A percentile compares a stretch with the other conserved stretches of the same genome.
Evolutionary conservation across 2,797 vertebrate genomes (phyloP).

Genomic region (Enteromius fasciolatus): DNA sequence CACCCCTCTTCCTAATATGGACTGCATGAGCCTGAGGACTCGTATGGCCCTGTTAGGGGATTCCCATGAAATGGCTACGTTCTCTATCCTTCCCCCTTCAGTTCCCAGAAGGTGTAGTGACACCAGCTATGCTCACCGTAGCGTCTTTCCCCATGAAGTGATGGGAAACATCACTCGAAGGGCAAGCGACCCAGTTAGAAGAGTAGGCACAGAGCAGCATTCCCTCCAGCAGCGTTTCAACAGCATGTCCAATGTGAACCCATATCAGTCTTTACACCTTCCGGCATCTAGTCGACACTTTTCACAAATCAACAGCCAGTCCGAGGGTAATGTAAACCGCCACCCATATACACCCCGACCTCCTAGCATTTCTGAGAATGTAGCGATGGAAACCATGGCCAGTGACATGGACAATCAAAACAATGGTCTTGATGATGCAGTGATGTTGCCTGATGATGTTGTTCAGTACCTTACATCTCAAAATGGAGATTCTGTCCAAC

Average conservation of each 20-base stretch:
- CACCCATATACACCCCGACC: slow-evolving; percentile 74
- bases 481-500: slow-evolving; percentile 53
- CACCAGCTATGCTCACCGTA: slow-evolving; percentile 67
- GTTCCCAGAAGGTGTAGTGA: slow-evolving; percentile 79
- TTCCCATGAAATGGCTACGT: slow-evolving; percentile 64
- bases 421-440: slow-evolving; percentile 72
- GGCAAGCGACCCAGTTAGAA: slow-evolving; percentile 87
- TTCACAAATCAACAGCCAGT: slow-evolving; percentile 59
- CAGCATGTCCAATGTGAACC: slow-evolving; percentile 79
- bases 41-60: slow-evolving; percentile 75
- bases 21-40: slow-evolving; percentile 79
- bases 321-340: slow-evolving; percentile 65
- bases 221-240: slow-evolving; percentile 81
- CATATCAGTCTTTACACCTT: slow-evolving; percentile 3
- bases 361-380: slow-evolving; percentile 84
- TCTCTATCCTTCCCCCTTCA: slow-evolving; percentile 50
- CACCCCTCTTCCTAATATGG: slow-evolving; percentile 86
- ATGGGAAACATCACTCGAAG: slow-evolving; percentile 73
- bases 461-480: slow-evolving; percentile 81
- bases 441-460: slow-evolving; percentile 81
- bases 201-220: slow-evolving; percentile 67
- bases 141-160: slow-evolving; percentile 81
- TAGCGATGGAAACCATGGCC: slow-evolving; percentile 74
- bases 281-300: slow-evolving; percentile 66
- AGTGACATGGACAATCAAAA: slow-evolving; percentile 58